Percentiles rank a stretch among this genome's conserved stretches.
These are phyloP conservation scores for Dissostichus mawsoni DNA, from an alignment of 2,113 vertebrate species.

Conservation along the genomic window DNA sequence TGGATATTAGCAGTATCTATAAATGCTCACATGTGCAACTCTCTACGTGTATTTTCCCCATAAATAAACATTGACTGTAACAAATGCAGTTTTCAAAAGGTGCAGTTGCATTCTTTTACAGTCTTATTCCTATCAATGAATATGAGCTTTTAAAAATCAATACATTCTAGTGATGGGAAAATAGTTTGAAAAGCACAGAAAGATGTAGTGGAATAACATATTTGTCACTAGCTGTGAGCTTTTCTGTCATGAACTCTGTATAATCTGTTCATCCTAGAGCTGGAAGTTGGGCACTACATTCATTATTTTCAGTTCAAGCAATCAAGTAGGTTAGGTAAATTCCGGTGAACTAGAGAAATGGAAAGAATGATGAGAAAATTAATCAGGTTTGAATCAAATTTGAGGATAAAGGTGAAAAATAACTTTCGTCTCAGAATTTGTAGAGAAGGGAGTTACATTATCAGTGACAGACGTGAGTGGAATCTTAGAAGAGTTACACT, in stretches of 20 bases:
- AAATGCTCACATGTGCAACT: neutral
- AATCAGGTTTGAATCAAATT: constrained; percentile 37
- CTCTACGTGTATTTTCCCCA: neutral
- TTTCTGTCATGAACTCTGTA: neutral
- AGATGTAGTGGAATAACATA: neutral
- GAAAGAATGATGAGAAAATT: neutral
- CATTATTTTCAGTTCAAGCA: constrained; percentile 21
- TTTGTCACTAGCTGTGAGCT: neutral
- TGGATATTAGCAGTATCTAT: neutral
- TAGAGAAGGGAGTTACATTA: constrained; percentile 39
- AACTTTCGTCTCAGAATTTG: constrained; percentile 24
- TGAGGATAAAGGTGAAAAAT: constrained; percentile 8
- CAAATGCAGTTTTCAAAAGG: neutral
- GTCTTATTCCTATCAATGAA: neutral
- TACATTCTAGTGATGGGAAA: neutral
- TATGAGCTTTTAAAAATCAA: neutral
- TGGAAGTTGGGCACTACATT: neutral
- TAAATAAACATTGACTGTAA: neutral
- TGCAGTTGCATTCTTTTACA: neutral
- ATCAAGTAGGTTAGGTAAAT: constrained; percentile 13
- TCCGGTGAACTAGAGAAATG: constrained; percentile 2
- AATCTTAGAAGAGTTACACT: constrained; percentile 30
- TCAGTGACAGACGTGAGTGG: constrained; percentile 22
- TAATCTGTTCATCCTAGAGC: neutral
- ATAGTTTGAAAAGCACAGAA: neutral